phyloP scores from a whole-genome alignment of 2,797 vertebrate genomes.

The Enteromius afrohamiltoni region DNA sequence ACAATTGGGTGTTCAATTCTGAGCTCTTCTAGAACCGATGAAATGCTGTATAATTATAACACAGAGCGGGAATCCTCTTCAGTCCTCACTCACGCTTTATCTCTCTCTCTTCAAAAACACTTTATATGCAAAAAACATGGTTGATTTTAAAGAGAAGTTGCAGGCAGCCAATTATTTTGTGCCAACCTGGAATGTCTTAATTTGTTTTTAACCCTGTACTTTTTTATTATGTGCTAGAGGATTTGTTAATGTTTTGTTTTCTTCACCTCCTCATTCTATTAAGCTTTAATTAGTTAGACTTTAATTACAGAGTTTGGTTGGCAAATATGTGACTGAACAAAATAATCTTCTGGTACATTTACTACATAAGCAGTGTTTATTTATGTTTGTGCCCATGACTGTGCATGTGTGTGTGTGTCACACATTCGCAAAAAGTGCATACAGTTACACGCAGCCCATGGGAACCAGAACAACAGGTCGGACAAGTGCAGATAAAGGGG shows the following conservation, averaged over 20 bases:
- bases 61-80: constrained; percentile 26
- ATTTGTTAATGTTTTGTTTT: constrained; percentile 1
- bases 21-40: constrained; percentile 52
- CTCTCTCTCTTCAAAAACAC: constrained; percentile 9
- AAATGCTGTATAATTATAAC: constrained; percentile 43
- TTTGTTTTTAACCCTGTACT: background rate
- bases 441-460: constrained; percentile 63
- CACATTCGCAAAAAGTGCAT: constrained; percentile 53
- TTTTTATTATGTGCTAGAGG: no score
- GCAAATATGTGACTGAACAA: constrained; percentile 35
- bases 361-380: constrained; percentile 27
- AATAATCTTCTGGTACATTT: constrained; percentile 44
- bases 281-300: constrained; percentile 30
- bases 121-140: background rate
- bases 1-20: constrained; percentile 54
- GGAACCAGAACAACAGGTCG: constrained; percentile 79
- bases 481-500: constrained; percentile 75
- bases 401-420: constrained; percentile 18
- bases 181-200: background rate
- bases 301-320: constrained; percentile 47
- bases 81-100: background rate
- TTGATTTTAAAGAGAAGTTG: background rate
- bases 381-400: constrained; percentile 36
- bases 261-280: constrained; percentile 16
- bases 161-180: background rate